These are phyloP conservation scores for Himalopsyche phryganea DNA, from an alignment of 1,140 invertebrate genomes.

Conservation along the genomic window DNA sequence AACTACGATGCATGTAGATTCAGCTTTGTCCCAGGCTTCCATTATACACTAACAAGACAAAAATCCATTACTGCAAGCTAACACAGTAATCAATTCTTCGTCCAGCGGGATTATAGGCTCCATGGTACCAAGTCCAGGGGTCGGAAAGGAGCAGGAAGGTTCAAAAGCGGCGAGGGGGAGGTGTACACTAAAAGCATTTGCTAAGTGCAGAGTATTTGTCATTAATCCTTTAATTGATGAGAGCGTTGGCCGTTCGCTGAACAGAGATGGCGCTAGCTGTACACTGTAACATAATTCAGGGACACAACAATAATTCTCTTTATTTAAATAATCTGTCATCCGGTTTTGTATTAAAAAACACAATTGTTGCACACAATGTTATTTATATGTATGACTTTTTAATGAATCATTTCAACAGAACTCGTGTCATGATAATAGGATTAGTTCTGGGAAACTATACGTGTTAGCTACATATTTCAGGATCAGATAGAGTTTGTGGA, in stretches of 20 bases:
- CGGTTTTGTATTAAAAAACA: too few species aligned
- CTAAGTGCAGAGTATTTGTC: conserved; percentile 36
- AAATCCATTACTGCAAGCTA: conserved; percentile 34
- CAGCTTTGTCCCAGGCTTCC: conserved; percentile 25
- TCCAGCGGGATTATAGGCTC: conserved; percentile 27
- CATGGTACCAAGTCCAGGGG: background rate
- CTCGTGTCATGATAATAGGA: too few species aligned
- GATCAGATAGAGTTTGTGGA: too few species aligned
- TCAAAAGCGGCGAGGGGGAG: conserved; percentile 7
- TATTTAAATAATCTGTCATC: too few species aligned
- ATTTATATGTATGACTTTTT: too few species aligned
- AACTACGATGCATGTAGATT: conserved; percentile 29
- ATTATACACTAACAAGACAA: conserved; percentile 35
- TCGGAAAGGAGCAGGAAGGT: background rate
- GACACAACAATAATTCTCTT: too few species aligned
- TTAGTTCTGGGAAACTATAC: too few species aligned
- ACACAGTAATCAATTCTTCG: conserved; percentile 34
- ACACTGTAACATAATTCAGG: too few species aligned
- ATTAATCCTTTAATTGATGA: conserved; percentile 36
- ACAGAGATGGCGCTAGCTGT: conserved; percentile 20
- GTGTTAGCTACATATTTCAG: too few species aligned
- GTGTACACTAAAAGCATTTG: conserved; percentile 32
- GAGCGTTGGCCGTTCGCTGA: conserved; percentile 18
- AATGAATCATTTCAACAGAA: too few species aligned
- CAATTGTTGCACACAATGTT: too few species aligned